phyloP scores from a whole-genome alignment of 2,113 vertebrate genomes.

The Pelmatolapia mariae region DNA sequence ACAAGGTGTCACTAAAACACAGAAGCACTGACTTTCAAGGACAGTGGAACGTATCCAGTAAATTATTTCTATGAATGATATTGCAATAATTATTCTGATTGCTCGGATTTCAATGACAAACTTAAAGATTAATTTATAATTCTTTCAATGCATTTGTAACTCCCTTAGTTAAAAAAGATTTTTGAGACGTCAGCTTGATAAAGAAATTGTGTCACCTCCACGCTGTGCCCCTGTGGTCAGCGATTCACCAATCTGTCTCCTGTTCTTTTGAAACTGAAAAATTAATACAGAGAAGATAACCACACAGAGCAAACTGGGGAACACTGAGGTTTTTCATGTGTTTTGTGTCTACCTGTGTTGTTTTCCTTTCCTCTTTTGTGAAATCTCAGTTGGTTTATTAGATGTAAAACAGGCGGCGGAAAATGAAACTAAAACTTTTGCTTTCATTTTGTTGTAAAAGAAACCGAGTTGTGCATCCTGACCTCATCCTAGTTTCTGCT shows the following conservation, averaged over 20 bases:
- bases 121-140: too few species aligned
- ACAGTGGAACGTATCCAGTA: too few species aligned
- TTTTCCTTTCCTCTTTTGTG: background rate
- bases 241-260: background rate
- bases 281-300: background rate
- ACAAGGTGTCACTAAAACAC: background rate
- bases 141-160: background rate
- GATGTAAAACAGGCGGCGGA: background rate
- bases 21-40: too few species aligned
- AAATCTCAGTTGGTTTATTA: background rate
- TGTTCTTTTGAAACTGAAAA: background rate
- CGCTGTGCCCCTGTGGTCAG: background rate
- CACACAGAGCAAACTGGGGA: background rate
- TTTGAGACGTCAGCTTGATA: background rate
- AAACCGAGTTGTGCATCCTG: background rate
- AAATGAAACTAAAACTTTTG: background rate
- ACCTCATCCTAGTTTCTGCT: background rate
- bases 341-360: too few species aligned
- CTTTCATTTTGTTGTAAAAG: background rate
- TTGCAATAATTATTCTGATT: too few species aligned
- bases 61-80: too few species aligned
- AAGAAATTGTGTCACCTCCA: background rate
- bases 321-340: background rate
- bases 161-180: background rate
- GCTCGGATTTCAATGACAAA: too few species aligned